A percentile compares a stretch with the other conserved stretches of the same genome.
phyloP scores from a whole-genome alignment of 2,888 invertebrate genomes.

The Dioctria rufipes region DNA sequence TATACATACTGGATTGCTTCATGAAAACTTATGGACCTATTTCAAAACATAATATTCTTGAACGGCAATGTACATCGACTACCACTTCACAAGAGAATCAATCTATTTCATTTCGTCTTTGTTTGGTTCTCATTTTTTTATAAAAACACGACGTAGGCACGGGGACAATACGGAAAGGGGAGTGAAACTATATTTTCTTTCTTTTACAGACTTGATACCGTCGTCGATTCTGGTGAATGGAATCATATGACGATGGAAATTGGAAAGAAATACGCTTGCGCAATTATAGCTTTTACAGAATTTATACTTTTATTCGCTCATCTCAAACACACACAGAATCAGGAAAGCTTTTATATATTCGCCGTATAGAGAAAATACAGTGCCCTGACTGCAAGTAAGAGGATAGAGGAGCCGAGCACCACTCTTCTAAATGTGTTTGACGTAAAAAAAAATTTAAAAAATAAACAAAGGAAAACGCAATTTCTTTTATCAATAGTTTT shows the following conservation, averaged over 20 bases:
- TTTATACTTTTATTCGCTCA: background rate
- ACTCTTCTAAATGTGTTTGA: background rate
- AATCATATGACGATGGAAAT: slow-evolving; percentile 35
- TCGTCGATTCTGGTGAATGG: slow-evolving; percentile 40
- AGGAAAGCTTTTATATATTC: too few species aligned
- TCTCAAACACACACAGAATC: background rate
- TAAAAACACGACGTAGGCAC: background rate
- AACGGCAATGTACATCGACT: too few species aligned
- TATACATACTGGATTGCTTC: too few species aligned
- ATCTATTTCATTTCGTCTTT: too few species aligned
- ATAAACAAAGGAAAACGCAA: slow-evolving; percentile 10
- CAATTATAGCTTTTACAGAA: background rate
- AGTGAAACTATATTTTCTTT: background rate
- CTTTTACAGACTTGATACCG: too few species aligned
- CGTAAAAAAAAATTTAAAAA: background rate
- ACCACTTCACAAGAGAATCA: too few species aligned
- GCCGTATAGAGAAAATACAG: background rate
- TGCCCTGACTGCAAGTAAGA: too few species aligned
- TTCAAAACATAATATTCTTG: too few species aligned
- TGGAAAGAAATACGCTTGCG: slow-evolving; percentile 10
- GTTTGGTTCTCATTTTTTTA: background rate
- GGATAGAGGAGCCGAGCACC: background rate
- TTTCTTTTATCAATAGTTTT: slow-evolving; percentile 5
- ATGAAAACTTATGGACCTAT: too few species aligned
- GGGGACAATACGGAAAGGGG: slow-evolving; percentile 4